Evolutionary conservation across 2,888 invertebrate genomes (phyloP).

Genomic region (Calameuta pallipes): DNA sequence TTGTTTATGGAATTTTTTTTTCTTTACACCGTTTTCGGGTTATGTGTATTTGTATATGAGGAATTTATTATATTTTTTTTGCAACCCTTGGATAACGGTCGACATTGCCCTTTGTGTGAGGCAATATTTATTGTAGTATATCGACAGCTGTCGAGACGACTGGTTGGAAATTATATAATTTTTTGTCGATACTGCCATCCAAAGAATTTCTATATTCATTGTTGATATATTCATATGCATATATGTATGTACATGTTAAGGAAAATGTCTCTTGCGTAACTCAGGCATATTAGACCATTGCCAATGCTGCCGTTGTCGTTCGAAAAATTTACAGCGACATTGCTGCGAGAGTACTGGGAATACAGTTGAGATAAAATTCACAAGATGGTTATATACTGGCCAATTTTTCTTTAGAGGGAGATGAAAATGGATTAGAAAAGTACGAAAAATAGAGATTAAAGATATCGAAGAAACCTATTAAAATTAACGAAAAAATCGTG

Average conservation of each 20-base stretch:
- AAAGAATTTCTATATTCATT: not conserved
- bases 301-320: conserved; percentile 5
- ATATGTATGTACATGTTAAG: not conserved
- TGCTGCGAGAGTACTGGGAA: not conserved
- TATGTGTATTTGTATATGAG: not conserved
- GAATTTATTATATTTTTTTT: not conserved
- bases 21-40: not conserved
- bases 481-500: not conserved
- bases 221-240: not conserved
- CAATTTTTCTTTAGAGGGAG: not conserved
- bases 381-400: not conserved
- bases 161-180: not conserved
- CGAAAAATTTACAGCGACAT: not conserved
- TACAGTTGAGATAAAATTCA: not conserved
- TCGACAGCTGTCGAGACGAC: not conserved
- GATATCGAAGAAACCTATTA: not conserved
- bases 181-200: not conserved
- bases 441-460: not conserved
- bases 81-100: not conserved
- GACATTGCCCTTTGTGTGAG: not conserved
- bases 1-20: not conserved
- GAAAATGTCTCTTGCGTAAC: not conserved
- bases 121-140: not conserved
- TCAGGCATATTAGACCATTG: not conserved
- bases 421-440: not conserved